Base-by-base conservation (phyloP, 2,797 vertebrate species). In the Trematomus bernacchii region DNA sequence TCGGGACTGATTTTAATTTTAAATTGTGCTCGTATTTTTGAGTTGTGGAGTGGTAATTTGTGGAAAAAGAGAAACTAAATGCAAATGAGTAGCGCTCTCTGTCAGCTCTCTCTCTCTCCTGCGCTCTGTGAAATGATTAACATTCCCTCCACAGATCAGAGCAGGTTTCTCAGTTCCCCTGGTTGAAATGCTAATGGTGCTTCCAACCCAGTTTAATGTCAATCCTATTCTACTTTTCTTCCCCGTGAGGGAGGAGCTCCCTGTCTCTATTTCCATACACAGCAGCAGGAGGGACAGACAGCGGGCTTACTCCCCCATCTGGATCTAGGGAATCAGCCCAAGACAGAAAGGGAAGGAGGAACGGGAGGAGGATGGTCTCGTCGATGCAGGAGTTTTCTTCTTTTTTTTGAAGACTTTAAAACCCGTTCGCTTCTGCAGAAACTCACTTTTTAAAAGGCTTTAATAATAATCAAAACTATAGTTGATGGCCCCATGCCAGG, bases 151-250 rank as follows among this genome's bases (percentile, higher is more conserved):
- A 91, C 92, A 93, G 86, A 92, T 90, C 83, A 84, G 86, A 91
- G 85, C 86, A 91, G 91, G 90, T 91, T 91, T 89, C 88, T 82
- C 81, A 85, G 83, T 80, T 91, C 73, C 86, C 87, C 84, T 85
- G 89, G 91, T 88, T 92, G 93, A 95, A 94, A 95, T 95, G 93
- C 92, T 92, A 95, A 95, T 95, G 80, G 61, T 60, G 80, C 76
- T 86, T 89, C 86, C 89, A 87, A 79, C 77, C 69, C 74, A 84
- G 82, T 90, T 92, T 91, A 93, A 92, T 90, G 91, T 91, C 93
- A 93, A 80, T 84, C 84, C 85, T 66, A 74, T 74, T 90, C 82
- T 70, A 67, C 80, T 71, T 83, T 82, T 37, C 84, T 69, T 43
- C 59, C 58, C 55, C 71, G 64, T 85, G 68, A 57, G 85, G 89